A percentile compares a stretch with the other conserved stretches of the same genome.
Conservation (phyloP, 2,113 vertebrate genomes). For the Corydoras maculifer region DNA sequence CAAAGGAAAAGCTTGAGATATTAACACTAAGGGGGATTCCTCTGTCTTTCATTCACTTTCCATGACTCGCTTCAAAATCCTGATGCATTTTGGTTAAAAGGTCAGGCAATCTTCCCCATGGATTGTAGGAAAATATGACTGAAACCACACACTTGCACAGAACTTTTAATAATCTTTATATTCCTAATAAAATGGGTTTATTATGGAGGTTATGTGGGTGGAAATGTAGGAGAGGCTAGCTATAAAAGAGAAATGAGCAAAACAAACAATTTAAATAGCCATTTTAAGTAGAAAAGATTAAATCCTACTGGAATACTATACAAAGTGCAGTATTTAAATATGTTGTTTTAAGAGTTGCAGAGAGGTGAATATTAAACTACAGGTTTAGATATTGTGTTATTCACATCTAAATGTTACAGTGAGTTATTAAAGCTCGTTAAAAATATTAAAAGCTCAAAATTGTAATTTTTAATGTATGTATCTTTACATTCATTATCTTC, state of each 20-base stretch:
- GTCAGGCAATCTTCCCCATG: constrained; percentile 14
- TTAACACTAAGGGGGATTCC: constrained; percentile 36
- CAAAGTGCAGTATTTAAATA: no score
- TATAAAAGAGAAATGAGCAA: background rate
- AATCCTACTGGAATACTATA: no score
- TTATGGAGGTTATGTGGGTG: background rate
- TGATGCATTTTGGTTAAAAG: background rate
- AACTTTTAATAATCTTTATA: background rate
- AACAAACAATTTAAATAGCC: no score
- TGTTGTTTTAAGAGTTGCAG: no score
- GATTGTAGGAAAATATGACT: background rate
- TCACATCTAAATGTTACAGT: no score
- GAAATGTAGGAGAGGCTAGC: background rate
- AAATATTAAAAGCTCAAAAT: no score
- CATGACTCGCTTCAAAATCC: background rate
- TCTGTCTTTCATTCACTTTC: background rate
- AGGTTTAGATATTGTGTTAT: no score
- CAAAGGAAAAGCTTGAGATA: constrained; percentile 30
- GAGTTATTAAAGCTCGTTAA: no score
- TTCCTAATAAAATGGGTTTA: background rate
- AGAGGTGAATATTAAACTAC: no score
- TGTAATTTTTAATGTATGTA: no score
- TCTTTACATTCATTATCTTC: no score
- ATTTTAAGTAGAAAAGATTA: no score
- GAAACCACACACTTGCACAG: background rate